A percentile compares a stretch with the other conserved stretches of the same genome.
phyloP scores from a whole-genome alignment of 2,113 vertebrate genomes.

The Entelurus aequoreus region DNA sequence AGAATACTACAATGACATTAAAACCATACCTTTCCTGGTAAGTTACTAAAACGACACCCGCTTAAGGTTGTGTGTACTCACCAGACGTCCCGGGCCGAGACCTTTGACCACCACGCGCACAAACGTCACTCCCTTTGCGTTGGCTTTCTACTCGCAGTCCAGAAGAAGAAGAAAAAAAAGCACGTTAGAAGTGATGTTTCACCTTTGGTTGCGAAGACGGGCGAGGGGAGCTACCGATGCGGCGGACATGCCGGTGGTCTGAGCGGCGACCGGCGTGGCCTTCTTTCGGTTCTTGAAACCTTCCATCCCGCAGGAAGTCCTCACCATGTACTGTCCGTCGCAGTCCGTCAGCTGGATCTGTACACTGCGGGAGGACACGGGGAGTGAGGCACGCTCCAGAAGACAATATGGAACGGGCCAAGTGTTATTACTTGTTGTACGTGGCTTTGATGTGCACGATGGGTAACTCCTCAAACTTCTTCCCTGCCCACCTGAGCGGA shows the following conservation, averaged over 20 bases:
- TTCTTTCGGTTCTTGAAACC: slow-evolving; percentile 92
- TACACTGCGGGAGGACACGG: slow-evolving; percentile 70
- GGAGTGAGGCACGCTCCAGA: too few species aligned
- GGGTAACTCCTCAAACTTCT: slow-evolving; percentile 84
- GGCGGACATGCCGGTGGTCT: slow-evolving; percentile 83
- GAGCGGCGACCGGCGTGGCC: slow-evolving; percentile 83
- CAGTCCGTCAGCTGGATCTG: slow-evolving; percentile 83
- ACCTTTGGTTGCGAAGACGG: too few species aligned
- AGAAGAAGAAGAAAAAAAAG: background rate
- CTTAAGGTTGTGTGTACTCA: slow-evolving; percentile 50
- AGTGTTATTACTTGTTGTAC: slow-evolving; percentile 87
- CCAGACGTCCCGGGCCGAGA: slow-evolving; percentile 87
- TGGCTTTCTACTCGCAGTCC: slow-evolving; percentile 78
- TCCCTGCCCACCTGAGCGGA: slow-evolving; percentile 80
- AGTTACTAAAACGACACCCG: too few species aligned
- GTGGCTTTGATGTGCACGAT: slow-evolving; percentile 90
- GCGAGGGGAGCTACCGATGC: slow-evolving; percentile 65
- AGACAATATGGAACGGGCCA: too few species aligned
- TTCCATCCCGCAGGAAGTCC: slow-evolving; percentile 84
- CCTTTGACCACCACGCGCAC: slow-evolving; percentile 89
- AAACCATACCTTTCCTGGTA: too few species aligned
- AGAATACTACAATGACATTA: too few species aligned
- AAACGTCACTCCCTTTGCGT: slow-evolving; percentile 77
- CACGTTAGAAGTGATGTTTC: background rate
- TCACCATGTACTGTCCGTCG: slow-evolving; percentile 65